Evolutionary conservation across 2,113 vertebrate genomes (phyloP), one percentile per base, ranked within the genome.

Genomic region (Anser brachyrhynchus): DNA sequence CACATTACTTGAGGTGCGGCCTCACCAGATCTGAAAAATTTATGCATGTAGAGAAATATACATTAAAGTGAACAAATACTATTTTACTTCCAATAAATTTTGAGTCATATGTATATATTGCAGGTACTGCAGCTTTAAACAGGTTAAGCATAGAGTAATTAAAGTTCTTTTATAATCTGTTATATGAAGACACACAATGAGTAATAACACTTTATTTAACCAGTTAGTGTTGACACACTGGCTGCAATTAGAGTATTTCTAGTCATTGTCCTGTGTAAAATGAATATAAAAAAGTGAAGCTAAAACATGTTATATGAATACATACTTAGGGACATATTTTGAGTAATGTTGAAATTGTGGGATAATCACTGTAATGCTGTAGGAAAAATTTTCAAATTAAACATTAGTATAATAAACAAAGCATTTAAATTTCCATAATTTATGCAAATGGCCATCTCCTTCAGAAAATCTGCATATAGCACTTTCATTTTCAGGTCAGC

Each of bases 381-480:
- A 88, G 67, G 86, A 95, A 9, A 97, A 73, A 95, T 88, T 81
- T 92, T 91, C 69, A 90, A 74, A 93, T 66, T 65, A 94, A 57
- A 25, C 58, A 54, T 83, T 92, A 92, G 21, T 90, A 96, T 85
- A 49, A 86, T 95, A 96, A 87, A 4, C 4, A 91, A 2, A 3
- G 5, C 58, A 66, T 52, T 54, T 62, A 85, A 85, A 85, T 93
- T 8, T 90, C 76, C 54, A 64, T 91, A 70, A 81, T 96, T 94
- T 96, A 93, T 95, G 81, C 78, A 95, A 91, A 55, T 73, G 75
- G 46, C 13, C 82, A 26, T 67, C 13, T 88, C 21, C 55, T 75
- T 25, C 31, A 93, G 58, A 29, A 94, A 94, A 92, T n/a, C 12
- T 65, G 33, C 23, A n/a, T 92, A 52, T 25, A 67, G 26, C 10